These are phyloP conservation scores for Myotis vivesi DNA, from an alignment of 2,797 vertebrate species.

Conservation along the genomic window DNA sequence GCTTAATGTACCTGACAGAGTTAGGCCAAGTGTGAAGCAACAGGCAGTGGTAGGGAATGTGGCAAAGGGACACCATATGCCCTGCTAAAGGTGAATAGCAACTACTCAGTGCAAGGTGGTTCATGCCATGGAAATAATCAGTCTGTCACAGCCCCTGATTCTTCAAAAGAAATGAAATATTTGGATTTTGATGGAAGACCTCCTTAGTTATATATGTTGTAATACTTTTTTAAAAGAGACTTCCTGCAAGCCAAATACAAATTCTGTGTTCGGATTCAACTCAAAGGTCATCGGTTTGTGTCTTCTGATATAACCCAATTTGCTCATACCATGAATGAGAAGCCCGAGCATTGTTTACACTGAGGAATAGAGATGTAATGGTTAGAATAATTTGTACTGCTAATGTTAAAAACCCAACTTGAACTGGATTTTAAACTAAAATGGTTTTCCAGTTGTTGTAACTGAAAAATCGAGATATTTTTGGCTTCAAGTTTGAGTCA, in stretches of 20 bases:
- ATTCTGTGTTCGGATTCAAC: conserved; percentile 22
- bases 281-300: not conserved
- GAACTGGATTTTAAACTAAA: conserved; percentile 16
- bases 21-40: not conserved
- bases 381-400: not conserved
- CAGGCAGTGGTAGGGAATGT: not conserved
- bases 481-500: not conserved
- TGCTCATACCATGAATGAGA: not conserved
- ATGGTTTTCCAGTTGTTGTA: not conserved
- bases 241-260: conserved; percentile 8
- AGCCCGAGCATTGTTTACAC: not conserved
- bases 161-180: conserved; percentile 17
- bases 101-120: not conserved
- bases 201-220: not conserved
- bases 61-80: not conserved
- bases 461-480: not conserved
- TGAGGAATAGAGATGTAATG: not conserved
- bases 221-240: conserved; percentile 25
- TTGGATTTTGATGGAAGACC: not conserved
- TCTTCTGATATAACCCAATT: conserved; percentile 16
- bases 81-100: not conserved
- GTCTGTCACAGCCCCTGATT: not conserved
- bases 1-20: not conserved
- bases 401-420: not conserved
- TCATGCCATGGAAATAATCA: not conserved